Evolutionary conservation across 2,888 invertebrate genomes (phyloP), one percentile per base, ranked within the genome.

Genomic region (Ceratothoa steindachneri): DNA sequence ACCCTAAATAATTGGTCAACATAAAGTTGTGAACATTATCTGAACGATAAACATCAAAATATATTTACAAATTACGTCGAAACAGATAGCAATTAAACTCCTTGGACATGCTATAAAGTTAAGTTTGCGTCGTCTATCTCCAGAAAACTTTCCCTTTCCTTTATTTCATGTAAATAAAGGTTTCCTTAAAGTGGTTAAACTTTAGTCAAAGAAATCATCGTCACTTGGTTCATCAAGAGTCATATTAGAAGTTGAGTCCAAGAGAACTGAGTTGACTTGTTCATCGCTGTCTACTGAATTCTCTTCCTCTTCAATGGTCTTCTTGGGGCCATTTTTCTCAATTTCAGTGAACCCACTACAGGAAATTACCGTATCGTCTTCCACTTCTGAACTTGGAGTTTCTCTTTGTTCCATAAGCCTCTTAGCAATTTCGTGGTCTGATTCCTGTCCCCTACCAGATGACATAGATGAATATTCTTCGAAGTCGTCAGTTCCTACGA

Each of bases 201-300:
- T n/a, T n/a, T n/a, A 41, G 41, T 41, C 41, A 41, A 41, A 74
- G 30, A 74, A 74, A 4, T 71, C 74, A 24, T 74, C 74, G 15
- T 74, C 74, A 24, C 74, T 74, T n/a, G 74, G 64, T 53, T 74
- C 74, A 30, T 71, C 71, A 24, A 71, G 71, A 51, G 71, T 74
- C 7, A 5, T 41, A 24, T 67, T 67, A 7, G 74, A 68, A 27
- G 71, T 67, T 9, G 67, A 67, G 12, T 30, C 52, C 3, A 74
- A 68, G 2, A 74, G 69, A 19, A 74, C 51, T n/a, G 74, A 71
- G 9, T 67, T 66, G 0, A 74, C 74, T 9, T 71, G 71, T 22
- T 67, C 71, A 41, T 74, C 74, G 31, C 66, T 66, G 65, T 74
- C 74, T 71, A 65, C 68, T 68, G 4, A 71, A 67, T 22, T 74